phyloP scores from a whole-genome alignment of 2,888 invertebrate species.

The Gortyna flavago region DNA sequence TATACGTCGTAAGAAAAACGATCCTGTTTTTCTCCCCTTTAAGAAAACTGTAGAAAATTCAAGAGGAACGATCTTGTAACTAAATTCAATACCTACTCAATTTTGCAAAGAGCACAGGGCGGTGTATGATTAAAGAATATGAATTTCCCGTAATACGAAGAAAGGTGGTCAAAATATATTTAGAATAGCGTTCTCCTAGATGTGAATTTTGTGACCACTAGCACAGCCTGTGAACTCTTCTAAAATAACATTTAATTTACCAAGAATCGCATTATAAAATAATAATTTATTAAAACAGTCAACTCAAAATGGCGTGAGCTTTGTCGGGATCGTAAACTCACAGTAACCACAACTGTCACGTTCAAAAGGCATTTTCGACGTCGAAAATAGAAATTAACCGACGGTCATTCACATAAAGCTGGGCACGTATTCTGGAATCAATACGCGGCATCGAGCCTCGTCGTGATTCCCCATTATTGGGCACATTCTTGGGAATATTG shows the following conservation, averaged over 20 bases:
- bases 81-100: conserved; percentile 49
- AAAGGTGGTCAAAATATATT: conserved; percentile 33
- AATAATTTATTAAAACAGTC: conserved; percentile 57
- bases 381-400: conserved; percentile 75
- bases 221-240: neutral
- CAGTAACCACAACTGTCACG: conserved; percentile 71
- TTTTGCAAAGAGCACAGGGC: conserved; percentile 36
- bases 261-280: conserved; percentile 33
- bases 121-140: conserved; percentile 29
- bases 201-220: conserved; percentile 17
- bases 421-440: conserved; percentile 73
- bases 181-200: conserved; percentile 18
- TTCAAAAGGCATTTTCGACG: conserved; percentile 67
- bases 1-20: conserved; percentile 50
- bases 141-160: conserved; percentile 40
- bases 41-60: conserved; percentile 40
- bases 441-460: conserved; percentile 67
- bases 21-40: conserved; percentile 46
- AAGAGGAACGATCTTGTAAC: conserved; percentile 29
- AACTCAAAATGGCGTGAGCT: conserved; percentile 45
- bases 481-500: conserved; percentile 75
- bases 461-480: conserved; percentile 68
- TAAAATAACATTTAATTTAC: conserved; percentile 44
- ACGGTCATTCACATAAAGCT: conserved; percentile 69
- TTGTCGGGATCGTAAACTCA: conserved; percentile 58